Base-by-base conservation (phyloP, 2,888 invertebrate genomes). In the Leptopterna dolabrata region DNA sequence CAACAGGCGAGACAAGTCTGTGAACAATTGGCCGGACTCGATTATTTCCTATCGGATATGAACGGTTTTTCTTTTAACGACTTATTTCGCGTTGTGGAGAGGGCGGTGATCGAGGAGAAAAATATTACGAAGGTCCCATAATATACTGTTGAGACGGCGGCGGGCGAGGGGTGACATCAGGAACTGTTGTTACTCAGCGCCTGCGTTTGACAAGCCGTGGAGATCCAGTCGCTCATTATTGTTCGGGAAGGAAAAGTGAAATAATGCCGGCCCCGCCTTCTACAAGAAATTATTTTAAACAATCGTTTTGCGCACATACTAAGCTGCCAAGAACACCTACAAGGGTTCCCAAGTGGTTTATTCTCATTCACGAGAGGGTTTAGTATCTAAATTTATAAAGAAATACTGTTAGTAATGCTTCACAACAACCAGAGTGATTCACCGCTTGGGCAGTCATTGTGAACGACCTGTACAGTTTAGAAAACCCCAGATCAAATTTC, bases 31-130 rank as follows among this genome's bases (percentile, higher is more conserved):
- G 36, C 41, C 2, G 36, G 36, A 30, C 36, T 76, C 73, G 73
- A 76, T 76, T 76, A 76, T 76, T 76, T 30, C 73, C 73, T 19
- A 29, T 29, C 63, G 30, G 73, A 76, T 41, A 19, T 36, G 73
- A 76, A 76, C 30, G 73, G 36, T 76, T 76, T 76, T 63, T 76
- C 73, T 76, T 76, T 76, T 76, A 76, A 76, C 30, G 73, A 41
- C 30, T 19, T 19, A 63, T 63, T 63, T 63, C 19, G 63, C 24
- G 63, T 63, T 63, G 24, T 16, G 19, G 24, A 63, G 63, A 63
- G 63, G 63, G 63, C 24, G 73, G 30, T 36, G 73, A 76, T 2
- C 16, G 36, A 30, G 19, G 19, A 19, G 73, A 41, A 41, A 76
- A 76, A 76, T 76, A 76, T 41, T 76, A 41, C 30, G 30, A 30